phyloP scores from a whole-genome alignment of 2,113 vertebrate genomes.

The Passer domesticus region DNA sequence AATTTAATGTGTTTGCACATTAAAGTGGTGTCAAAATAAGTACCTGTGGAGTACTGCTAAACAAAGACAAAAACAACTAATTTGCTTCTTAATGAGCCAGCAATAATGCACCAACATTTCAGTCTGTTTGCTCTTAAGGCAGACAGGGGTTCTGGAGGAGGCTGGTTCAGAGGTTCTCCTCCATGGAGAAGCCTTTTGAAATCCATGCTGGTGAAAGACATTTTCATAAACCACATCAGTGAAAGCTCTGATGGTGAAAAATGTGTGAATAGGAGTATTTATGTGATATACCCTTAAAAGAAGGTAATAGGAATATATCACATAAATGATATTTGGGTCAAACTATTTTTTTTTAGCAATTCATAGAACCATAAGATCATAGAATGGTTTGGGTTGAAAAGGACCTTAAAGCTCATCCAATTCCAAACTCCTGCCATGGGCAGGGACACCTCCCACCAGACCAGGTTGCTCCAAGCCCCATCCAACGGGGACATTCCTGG shows the following conservation, averaged over 20 bases:
- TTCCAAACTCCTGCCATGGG: background rate
- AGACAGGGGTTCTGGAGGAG: background rate
- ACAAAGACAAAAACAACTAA: conserved; percentile 62
- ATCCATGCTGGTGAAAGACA: background rate
- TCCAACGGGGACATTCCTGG: background rate
- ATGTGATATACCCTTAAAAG: background rate
- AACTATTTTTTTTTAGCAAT: background rate
- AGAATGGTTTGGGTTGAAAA: background rate
- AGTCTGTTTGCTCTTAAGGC: conserved; percentile 14
- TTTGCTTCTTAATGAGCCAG: conserved; percentile 64
- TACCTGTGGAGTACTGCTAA: conserved; percentile 64
- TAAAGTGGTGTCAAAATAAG: conserved; percentile 39
- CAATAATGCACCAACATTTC: conserved; percentile 31
- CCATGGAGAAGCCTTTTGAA: background rate
- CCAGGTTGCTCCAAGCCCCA: background rate
- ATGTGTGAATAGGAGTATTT: background rate
- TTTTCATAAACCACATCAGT: background rate
- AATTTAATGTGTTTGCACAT: conserved; percentile 59
- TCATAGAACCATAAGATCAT: background rate
- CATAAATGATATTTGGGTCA: background rate
- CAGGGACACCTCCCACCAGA: background rate
- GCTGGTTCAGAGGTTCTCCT: background rate
- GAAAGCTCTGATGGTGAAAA: background rate
- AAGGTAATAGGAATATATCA: background rate
- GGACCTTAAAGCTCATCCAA: background rate